Base-by-base conservation (phyloP, 2,113 vertebrate species). In the Barbus barbus region DNA sequence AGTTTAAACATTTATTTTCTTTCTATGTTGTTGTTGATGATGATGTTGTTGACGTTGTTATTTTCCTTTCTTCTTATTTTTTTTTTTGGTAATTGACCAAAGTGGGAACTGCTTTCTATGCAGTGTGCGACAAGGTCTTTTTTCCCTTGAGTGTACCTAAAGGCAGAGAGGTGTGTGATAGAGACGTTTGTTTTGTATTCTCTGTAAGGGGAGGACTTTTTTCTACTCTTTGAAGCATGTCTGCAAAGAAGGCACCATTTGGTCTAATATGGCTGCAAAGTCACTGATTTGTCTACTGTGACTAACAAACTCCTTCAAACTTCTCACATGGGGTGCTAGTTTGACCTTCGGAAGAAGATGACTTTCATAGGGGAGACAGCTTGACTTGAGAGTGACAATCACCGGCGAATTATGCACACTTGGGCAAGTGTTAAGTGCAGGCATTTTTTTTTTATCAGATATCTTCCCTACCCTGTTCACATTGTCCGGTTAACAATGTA, bases 101-200 rank as follows among this genome's bases (percentile, higher is more conserved):
- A 98, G 96, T 97, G 97, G 96, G 95, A 96, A 96, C 97, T 98
- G 97, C 97, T 97, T 95, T 97, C 96, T 97, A 96, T 96, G 97
- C 98, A 98, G 97, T 96, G 94, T 96, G 94, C 95, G 95, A 96
- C 96, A 95, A 96, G 96, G 96, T 97, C 96, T 96, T 97, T 96
- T 90, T 95, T 81, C 72, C 14, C 46, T 82, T 65, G 24, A 95
- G 92, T 95, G 93, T 96, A 96, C 94, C 94, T 94, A 95, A 92
- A 94, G 94, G 96, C 91, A 94, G 94, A 95, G 92, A 96, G 93
- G 95, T 94, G 93, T 86, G 85, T 89, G 87, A 94, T 91, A 94
- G 95, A 94, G 93, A 95, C 83, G 60, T 86, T 77, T 92, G 93
- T 96, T 95, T 95, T 93, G 89, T 93, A 94, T 96, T 96, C 89